phyloP scores from a whole-genome alignment of 2,113 vertebrate genomes.

The Percina caprodes region DNA sequence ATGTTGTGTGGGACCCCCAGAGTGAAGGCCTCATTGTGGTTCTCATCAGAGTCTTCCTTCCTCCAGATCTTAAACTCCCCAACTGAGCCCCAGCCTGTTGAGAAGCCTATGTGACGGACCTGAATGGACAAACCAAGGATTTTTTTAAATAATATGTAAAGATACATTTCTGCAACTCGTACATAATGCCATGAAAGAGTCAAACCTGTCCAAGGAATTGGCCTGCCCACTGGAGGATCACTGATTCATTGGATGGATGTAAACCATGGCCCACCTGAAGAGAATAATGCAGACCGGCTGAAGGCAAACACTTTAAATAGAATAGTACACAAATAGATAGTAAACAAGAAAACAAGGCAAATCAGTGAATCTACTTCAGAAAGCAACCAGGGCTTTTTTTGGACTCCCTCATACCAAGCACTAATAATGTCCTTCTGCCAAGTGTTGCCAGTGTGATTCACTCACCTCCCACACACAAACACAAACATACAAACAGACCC shows the following conservation, averaged over 20 bases:
- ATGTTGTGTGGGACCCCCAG: conserved; percentile 92
- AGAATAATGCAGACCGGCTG: not conserved
- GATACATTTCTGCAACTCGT: not conserved
- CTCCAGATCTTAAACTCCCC: conserved; percentile 97
- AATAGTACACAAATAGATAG: not conserved
- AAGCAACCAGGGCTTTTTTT: conserved; percentile 49
- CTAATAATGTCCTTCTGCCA: conserved; percentile 58
- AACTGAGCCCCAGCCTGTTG: conserved; percentile 94
- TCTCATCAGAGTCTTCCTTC: conserved; percentile 94
- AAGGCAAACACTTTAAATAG: not conserved
- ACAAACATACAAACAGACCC: conserved; percentile 54
- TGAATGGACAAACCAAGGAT: conserved; percentile 14
- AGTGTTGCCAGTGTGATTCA: conserved; percentile 54
- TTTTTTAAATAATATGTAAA: not conserved
- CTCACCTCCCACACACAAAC: conserved; percentile 54
- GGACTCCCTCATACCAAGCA: conserved; percentile 41
- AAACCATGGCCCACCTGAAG: conserved; percentile 90
- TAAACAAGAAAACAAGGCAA: conserved; percentile 32
- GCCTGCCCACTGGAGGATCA: conserved; percentile 89
- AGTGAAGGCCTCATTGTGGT: conserved; percentile 96
- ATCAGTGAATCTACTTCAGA: conserved; percentile 43
- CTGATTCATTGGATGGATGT: conserved; percentile 87
- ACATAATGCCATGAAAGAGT: conserved; percentile 24
- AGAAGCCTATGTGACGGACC: conserved; percentile 93
- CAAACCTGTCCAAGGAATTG: conserved; percentile 82